Conservation (phyloP, 2,888 invertebrate genomes). For the Synergus laeviventris region DNA sequence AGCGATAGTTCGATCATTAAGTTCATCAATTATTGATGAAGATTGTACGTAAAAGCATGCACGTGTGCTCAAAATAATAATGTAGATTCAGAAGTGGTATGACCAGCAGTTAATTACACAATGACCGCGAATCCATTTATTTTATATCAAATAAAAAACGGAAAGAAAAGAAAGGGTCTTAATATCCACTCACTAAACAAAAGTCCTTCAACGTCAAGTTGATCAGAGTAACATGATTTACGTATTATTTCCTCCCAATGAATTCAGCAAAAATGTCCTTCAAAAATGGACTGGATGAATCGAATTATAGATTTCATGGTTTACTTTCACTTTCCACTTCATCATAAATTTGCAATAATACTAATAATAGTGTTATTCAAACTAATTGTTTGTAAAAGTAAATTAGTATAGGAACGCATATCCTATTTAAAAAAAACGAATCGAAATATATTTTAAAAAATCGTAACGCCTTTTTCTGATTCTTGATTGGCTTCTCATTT, state of each 20-base stretch:
- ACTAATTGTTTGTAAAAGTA: too few species aligned
- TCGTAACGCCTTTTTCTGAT: too few species aligned
- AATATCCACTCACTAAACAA: background rate
- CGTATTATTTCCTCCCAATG: background rate
- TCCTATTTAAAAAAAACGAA: too few species aligned
- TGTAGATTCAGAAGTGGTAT: background rate
- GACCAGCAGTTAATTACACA: background rate
- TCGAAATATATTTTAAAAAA: too few species aligned
- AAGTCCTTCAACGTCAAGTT: background rate
- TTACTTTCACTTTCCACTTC: background rate
- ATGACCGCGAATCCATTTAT: background rate
- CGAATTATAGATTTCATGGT: background rate
- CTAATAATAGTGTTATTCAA: background rate
- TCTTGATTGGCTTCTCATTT: too few species aligned
- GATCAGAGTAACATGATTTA: background rate
- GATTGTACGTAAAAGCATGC: background rate
- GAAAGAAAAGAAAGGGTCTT: background rate
- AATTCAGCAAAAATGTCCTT: background rate
- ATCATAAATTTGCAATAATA: background rate
- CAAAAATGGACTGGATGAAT: background rate
- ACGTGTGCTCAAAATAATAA: background rate
- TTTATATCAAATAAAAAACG: background rate
- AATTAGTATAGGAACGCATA: too few species aligned
- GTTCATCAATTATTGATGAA: constrained; percentile 3
- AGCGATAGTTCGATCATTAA: background rate